Percentiles rank a stretch among this genome's conserved stretches.
phyloP scores from a whole-genome alignment of 2,888 invertebrate species.

The Drosophila tanythrix region DNA sequence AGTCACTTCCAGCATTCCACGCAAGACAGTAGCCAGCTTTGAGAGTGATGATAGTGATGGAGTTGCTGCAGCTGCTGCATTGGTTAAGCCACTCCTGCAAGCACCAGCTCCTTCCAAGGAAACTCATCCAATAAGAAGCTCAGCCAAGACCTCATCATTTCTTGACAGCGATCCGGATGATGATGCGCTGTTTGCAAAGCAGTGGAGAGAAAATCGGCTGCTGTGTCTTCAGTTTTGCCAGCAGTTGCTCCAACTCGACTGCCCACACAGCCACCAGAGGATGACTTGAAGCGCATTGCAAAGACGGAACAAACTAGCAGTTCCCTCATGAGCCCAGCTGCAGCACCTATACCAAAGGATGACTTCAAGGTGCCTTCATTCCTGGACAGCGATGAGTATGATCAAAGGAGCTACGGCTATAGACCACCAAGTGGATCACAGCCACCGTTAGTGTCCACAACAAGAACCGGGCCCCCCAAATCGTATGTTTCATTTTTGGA shows the following conservation, averaged over 20 bases:
- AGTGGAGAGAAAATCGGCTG: background rate
- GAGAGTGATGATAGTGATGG: slow-evolving; percentile 6
- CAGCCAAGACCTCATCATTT: slow-evolving; percentile 12
- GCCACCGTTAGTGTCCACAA: background rate
- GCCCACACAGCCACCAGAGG: slow-evolving; percentile 27
- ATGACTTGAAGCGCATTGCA: background rate
- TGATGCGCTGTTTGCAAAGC: slow-evolving; percentile 59
- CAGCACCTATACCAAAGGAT: slow-evolving; percentile 18
- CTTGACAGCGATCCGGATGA: slow-evolving; percentile 59
- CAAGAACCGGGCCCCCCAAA: slow-evolving; percentile 14
- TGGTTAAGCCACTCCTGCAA: background rate
- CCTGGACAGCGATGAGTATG: slow-evolving; percentile 41
- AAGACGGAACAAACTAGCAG: background rate
- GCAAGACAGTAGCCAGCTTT: slow-evolving; percentile 14
- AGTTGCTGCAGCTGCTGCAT: background rate
- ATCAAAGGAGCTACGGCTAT: slow-evolving; percentile 14
- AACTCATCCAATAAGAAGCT: background rate
- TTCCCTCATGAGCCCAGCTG: background rate
- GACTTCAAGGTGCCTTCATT: slow-evolving; percentile 15
- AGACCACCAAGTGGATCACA: slow-evolving; percentile 1
- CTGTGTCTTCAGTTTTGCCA: background rate
- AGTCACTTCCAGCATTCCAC: background rate
- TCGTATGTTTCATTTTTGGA: slow-evolving; percentile 40
- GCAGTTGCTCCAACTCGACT: background rate
- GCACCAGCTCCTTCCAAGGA: background rate